Evolutionary conservation across 2,888 invertebrate species (phyloP).

Genomic region (Tryphoninae sp.): DNA sequence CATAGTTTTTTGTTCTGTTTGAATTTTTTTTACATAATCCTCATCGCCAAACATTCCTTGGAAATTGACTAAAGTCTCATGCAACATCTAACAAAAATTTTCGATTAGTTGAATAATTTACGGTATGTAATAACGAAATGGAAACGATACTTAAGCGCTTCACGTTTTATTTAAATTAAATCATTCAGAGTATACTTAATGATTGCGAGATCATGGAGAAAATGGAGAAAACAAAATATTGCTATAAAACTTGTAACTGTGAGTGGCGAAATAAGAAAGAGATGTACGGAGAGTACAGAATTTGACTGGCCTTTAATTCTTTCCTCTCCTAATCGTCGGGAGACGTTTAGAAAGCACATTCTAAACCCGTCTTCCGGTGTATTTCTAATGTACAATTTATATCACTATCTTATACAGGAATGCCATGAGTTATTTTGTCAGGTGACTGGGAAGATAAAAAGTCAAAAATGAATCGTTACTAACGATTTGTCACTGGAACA

Average conservation of each 20-base stretch:
- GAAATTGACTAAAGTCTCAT: conserved; percentile 41
- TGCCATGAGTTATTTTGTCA: not conserved
- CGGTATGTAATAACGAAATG: conserved; percentile 12
- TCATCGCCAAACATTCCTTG: conserved; percentile 59
- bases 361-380: not conserved
- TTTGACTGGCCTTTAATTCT: not conserved
- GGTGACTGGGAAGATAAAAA: not conserved
- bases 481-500: not conserved
- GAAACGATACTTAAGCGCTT: conserved; percentile 50
- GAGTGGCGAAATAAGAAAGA: conserved; percentile 46
- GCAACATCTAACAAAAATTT: conserved; percentile 42
- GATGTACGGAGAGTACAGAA: conserved; percentile 33
- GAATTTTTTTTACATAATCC: conserved; percentile 24
- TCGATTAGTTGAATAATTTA: conserved; percentile 17
- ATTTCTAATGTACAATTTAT: not conserved
- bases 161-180: conserved; percentile 37
- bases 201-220: conserved; percentile 18
- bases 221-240: conserved; percentile 25
- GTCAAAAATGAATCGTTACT: not conserved
- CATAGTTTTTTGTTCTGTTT: conserved; percentile 15
- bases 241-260: conserved; percentile 62
- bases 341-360: conserved; percentile 3
- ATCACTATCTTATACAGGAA: not conserved
- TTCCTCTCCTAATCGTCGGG: conserved; percentile 7
- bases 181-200: conserved; percentile 44